Evolutionary conservation across 2,113 vertebrate species (phyloP).

Genomic region (Rhegmatorhina hoffmannsi): DNA sequence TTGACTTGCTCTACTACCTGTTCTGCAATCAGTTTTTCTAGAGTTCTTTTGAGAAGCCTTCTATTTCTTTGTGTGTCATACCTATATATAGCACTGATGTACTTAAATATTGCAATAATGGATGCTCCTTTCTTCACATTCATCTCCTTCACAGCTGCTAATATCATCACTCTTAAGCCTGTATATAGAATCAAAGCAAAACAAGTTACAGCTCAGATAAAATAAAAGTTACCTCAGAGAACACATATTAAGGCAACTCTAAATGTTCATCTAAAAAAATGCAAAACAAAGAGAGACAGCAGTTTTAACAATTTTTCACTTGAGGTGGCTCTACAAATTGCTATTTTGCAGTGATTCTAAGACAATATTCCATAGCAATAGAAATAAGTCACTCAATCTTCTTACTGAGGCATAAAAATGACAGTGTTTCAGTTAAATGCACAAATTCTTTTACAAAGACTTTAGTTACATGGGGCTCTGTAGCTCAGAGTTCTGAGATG

Average conservation of each 20-base stretch:
- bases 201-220: background rate
- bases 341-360: background rate
- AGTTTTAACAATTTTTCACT: background rate
- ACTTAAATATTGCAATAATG: slow-evolving; percentile 90
- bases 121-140: slow-evolving; percentile 90
- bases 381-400: background rate
- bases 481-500: background rate
- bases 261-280: background rate
- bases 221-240: background rate
- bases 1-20: slow-evolving; percentile 89
- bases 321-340: background rate
- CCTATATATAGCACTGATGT: slow-evolving; percentile 85
- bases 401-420: background rate
- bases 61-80: slow-evolving; percentile 90
- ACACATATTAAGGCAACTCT: background rate
- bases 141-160: slow-evolving; percentile 91
- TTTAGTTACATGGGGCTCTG: background rate
- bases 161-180: slow-evolving; percentile 94
- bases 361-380: background rate
- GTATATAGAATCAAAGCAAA: slow-evolving; percentile 39
- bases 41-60: slow-evolving; percentile 86
- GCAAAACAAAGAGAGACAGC: background rate
- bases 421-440: background rate
- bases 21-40: slow-evolving; percentile 89
- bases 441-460: background rate